Evolutionary conservation across 2,797 vertebrate genomes (phyloP).

Genomic region (Onychomys leucogaster): DNA sequence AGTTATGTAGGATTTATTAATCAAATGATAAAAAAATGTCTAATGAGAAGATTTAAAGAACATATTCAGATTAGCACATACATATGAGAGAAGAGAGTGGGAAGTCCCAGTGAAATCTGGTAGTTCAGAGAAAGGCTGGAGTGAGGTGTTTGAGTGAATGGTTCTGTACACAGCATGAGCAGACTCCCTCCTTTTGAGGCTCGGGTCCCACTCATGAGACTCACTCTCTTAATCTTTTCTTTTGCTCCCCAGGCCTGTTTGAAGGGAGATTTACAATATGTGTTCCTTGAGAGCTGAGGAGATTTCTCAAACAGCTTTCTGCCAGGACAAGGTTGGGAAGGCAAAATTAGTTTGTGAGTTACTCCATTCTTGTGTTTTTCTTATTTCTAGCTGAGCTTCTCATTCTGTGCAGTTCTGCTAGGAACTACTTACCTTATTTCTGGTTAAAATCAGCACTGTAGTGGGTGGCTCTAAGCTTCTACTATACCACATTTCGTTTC

Average conservation of each 20-base stretch:
- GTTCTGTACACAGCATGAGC: neutral
- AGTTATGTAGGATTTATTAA: neutral
- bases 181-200: neutral
- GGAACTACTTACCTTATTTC: neutral
- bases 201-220: neutral
- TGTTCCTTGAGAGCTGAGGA: neutral
- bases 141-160: too few species aligned
- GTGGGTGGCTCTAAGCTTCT: neutral
- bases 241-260: neutral
- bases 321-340: neutral
- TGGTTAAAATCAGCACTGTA: neutral
- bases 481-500: neutral
- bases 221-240: neutral
- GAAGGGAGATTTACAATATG: neutral
- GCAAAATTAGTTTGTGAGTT: neutral
- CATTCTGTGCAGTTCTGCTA: neutral
- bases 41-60: neutral
- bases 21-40: neutral
- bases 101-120: neutral
- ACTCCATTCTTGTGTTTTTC: neutral
- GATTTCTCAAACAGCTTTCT: slow-evolving; percentile 24
- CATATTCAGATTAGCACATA: neutral
- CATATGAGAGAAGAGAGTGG: neutral
- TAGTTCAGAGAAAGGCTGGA: neutral
- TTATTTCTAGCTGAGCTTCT: neutral